Percentiles rank a stretch among this genome's conserved stretches.
These are phyloP conservation scores for Plectropomus leopardus DNA, from an alignment of 2,113 vertebrate species.

Conservation along the genomic window DNA sequence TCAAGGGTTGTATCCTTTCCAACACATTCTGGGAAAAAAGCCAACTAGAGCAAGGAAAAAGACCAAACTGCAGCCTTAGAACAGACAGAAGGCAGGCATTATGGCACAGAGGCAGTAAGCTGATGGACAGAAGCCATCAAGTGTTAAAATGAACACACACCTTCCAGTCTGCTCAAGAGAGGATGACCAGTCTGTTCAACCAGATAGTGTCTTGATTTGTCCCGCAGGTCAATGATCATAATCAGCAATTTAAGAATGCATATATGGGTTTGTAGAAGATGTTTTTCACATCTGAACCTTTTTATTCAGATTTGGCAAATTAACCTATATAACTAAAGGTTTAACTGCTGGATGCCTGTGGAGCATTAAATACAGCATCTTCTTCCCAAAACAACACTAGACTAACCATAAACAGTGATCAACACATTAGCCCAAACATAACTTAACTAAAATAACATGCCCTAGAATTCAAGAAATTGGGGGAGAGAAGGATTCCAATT, in stretches of 20 bases:
- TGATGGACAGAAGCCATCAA: slow-evolving; percentile 56
- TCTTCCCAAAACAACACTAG: background rate
- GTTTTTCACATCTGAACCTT: background rate
- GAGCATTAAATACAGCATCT: background rate
- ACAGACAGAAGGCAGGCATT: slow-evolving; percentile 60
- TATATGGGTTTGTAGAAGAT: background rate
- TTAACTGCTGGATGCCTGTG: background rate
- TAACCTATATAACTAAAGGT: background rate
- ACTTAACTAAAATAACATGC: background rate
- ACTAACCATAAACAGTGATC: background rate
- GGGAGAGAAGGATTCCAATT: background rate
- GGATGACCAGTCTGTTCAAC: background rate
- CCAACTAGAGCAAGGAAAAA: slow-evolving; percentile 77
- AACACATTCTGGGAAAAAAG: slow-evolving; percentile 79
- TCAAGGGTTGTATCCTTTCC: slow-evolving; percentile 81
- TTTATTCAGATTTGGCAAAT: background rate
- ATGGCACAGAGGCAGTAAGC: slow-evolving; percentile 50
- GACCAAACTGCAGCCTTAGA: slow-evolving; percentile 55
- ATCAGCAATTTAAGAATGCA: background rate
- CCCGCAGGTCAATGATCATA: background rate
- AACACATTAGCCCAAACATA: background rate
- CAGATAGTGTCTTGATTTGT: background rate
- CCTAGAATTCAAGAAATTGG: background rate
- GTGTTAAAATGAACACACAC: slow-evolving; percentile 37
- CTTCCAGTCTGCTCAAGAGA: slow-evolving; percentile 27